Conservation (phyloP, 30 jellyfish, hydroid and myxozoan species). For the Catostylus mosaicus region DNA sequence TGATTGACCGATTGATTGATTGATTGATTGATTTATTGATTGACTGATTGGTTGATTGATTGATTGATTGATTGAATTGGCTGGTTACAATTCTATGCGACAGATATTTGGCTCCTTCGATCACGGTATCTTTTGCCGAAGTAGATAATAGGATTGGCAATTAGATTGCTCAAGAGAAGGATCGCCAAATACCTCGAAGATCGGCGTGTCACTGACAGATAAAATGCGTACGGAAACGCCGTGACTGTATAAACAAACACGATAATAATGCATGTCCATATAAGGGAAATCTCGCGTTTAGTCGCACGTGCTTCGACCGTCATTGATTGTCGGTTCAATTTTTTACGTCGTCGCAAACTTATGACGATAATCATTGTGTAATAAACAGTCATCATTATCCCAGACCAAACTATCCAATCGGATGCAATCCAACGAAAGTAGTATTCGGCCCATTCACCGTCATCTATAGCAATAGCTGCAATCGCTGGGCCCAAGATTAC, state of each 20-base stretch:
- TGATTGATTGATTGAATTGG: no score
- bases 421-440: slow-evolving; percentile 26
- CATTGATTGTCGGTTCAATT: slow-evolving; percentile 15
- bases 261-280: slow-evolving; percentile 36
- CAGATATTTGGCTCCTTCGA: neutral
- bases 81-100: no score
- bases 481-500: slow-evolving; percentile 5
- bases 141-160: slow-evolving; percentile 37
- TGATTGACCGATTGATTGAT: no score
- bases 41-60: no score
- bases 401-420: slow-evolving; percentile 19
- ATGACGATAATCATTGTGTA: slow-evolving; percentile 35
- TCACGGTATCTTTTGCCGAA: slow-evolving; percentile 6
- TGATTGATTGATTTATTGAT: no score
- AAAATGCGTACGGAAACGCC: slow-evolving; percentile 31
- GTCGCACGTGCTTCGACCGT: slow-evolving; percentile 25
- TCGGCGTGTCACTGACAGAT: neutral
- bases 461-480: neutral
- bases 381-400: neutral
- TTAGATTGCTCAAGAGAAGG: slow-evolving; percentile 22
- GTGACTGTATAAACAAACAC: slow-evolving; percentile 19
- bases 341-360: slow-evolving; percentile 20
- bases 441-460: neutral
- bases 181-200: neutral
- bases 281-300: slow-evolving; percentile 43